Conservation (phyloP, 2,888 invertebrate genomes). For the Eupeodes latifasciatus region DNA sequence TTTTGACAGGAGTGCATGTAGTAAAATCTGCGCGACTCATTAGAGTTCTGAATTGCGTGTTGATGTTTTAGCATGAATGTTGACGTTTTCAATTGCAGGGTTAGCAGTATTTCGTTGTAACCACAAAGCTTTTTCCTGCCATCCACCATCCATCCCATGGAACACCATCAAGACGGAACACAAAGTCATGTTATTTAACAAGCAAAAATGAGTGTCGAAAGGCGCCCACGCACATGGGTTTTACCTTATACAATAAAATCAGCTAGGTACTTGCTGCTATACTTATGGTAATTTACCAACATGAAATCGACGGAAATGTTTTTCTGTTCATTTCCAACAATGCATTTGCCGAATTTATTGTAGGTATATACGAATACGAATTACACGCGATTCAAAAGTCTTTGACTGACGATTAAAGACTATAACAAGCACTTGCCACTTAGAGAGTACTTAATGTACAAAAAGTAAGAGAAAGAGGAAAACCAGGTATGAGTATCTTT, state of each 20-base stretch:
- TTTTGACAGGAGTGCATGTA: slow-evolving; percentile 14
- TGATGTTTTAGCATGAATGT: slow-evolving; percentile 15
- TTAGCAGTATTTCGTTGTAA: slow-evolving; percentile 43
- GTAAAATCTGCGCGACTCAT: slow-evolving; percentile 52
- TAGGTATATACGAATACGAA: not conserved
- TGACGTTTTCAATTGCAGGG: slow-evolving; percentile 70
- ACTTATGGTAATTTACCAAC: slow-evolving; percentile 58
- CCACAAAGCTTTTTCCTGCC: not conserved
- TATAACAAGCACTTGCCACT: slow-evolving; percentile 23
- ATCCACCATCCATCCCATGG: not conserved
- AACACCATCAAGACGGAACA: not conserved
- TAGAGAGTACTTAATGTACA: slow-evolving; percentile 5
- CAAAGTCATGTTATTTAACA: slow-evolving; percentile 70
- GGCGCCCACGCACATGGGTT: slow-evolving; percentile 66
- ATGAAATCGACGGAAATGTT: slow-evolving; percentile 58
- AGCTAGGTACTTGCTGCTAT: not conserved
- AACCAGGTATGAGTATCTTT: not conserved
- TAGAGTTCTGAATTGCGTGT: slow-evolving; percentile 59
- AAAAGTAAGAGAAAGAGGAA: too few species aligned
- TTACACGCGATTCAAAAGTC: slow-evolving; percentile 22
- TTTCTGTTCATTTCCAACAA: slow-evolving; percentile 29
- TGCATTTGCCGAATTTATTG: slow-evolving; percentile 9
- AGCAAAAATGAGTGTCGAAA: slow-evolving; percentile 57
- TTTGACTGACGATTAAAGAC: slow-evolving; percentile 28
- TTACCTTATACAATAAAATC: slow-evolving; percentile 37